Evolutionary conservation across 2,113 vertebrate species (phyloP).

Genomic region (Ornithorhynchus anatinus): DNA sequence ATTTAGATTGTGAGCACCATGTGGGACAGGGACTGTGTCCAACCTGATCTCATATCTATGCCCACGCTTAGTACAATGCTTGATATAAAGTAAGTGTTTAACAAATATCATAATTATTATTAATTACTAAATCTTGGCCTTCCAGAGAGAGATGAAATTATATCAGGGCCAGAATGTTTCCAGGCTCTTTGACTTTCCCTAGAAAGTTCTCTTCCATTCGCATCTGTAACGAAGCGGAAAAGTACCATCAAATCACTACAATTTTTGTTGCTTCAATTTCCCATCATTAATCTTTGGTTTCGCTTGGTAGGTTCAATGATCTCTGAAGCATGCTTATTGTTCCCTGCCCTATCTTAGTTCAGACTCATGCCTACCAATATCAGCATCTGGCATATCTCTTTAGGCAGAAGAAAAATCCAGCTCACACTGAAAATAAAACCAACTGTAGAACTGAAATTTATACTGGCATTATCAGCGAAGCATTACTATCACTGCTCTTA

Average conservation of each 20-base stretch:
- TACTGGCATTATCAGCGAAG: neutral
- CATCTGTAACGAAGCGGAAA: constrained; percentile 4
- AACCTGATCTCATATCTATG: no score
- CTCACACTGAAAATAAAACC: neutral
- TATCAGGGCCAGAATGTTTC: neutral
- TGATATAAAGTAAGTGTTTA: no score
- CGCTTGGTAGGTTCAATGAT: constrained; percentile 8
- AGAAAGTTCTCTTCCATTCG: neutral
- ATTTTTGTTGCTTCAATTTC: constrained; percentile 4
- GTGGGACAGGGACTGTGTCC: no score
- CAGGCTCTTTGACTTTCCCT: constrained; percentile 7
- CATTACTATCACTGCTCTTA: neutral
- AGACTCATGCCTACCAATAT: neutral
- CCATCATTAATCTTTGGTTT: constrained; percentile 21
- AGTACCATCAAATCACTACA: neutral
- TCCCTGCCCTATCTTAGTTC: constrained; percentile 12
- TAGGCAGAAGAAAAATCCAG: neutral
- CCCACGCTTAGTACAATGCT: no score
- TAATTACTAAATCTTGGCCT: neutral
- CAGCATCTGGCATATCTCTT: neutral
- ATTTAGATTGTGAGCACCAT: no score
- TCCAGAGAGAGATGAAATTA: neutral
- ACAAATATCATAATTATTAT: no score
- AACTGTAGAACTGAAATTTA: neutral
- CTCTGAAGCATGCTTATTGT: constrained; percentile 19